Evolutionary conservation across 2,797 vertebrate genomes (phyloP).

Genomic region (Melanitta fusca): DNA sequence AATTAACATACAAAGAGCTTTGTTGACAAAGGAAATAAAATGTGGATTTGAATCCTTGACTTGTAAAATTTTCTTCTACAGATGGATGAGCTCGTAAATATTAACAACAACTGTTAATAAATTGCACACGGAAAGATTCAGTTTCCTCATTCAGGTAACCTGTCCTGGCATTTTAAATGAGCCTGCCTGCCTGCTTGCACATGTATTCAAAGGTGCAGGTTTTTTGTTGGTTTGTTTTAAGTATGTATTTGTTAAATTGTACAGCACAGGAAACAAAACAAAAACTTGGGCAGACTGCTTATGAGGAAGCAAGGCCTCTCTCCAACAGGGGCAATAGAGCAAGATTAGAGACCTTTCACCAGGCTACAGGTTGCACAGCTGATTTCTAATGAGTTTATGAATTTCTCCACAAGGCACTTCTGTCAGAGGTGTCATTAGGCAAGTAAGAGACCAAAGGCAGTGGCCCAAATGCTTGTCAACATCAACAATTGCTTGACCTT

Average conservation of each 20-base stretch:
- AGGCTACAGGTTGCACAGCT: neutral
- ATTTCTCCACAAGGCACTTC: neutral
- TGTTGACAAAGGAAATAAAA: neutral
- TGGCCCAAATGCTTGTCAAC: conserved; percentile 27
- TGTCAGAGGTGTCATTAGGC: neutral
- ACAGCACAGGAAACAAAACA: neutral
- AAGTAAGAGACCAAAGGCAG: conserved; percentile 26
- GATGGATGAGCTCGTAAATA: neutral
- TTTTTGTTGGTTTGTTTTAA: neutral
- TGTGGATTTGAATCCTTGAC: neutral
- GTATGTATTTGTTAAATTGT: neutral
- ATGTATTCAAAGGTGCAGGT: neutral
- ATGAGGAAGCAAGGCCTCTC: neutral
- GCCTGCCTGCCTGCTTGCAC: neutral
- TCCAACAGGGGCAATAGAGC: rapidly evolving
- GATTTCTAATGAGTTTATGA: neutral
- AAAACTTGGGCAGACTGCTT: neutral
- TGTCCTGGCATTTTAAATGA: neutral
- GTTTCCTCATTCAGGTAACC: neutral
- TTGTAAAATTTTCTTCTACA: neutral
- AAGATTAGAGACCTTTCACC: neutral
- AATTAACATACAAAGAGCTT: neutral
- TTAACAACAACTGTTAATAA: neutral
- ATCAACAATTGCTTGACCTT: neutral
- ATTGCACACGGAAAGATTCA: neutral